Base-by-base conservation (phyloP, 1,140 invertebrate genomes). In the Zophobas atratus region DNA sequence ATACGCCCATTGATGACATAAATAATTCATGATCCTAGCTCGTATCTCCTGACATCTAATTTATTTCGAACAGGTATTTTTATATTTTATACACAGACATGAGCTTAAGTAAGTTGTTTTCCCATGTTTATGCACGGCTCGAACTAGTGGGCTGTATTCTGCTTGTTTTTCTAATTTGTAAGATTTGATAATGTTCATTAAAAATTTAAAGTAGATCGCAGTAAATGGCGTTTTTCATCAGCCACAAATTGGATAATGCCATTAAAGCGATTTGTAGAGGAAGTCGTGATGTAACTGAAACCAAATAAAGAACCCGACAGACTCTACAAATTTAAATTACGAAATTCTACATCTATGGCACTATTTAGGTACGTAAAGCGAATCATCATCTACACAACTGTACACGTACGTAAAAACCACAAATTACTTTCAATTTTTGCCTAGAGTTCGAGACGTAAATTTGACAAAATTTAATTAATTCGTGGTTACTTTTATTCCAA, bases 21-120 rank as follows among this genome's bases (percentile, higher is more conserved):
- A 67, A 67, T 67, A 67, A 67, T 67, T 67, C 60, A 67, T 67
- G 60, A 67, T 67, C 60, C 60, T 43, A 32, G 60, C 60, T 67
- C 38, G 60, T 67, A 67, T 67, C 60, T 67, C 43, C 60, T 67
- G 60, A 67, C 60, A 67, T 67, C 60, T 67, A 67, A 67, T 67
- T 67, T 67, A 67, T 67, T 67, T 67, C 60, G 60, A 67, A 67
- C 60, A 67, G 60, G 60, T 67, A 67, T 67, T 67, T 67, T 67
- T 67, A 67, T 67, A 67, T 67, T 67, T 67, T 67, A 67, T 67
- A 67, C 60, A 67, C 60, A 67, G 60, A 67, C 60, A 67, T 67
- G 60, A 67, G 60, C 60, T 67, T 67, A 67, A 67, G 60, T 67
- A 67, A 67, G 60, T 67, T 67, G 60, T 67, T 67, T 67, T 67